Percentiles rank a stretch among this genome's conserved stretches.
Evolutionary conservation across 2,888 invertebrate species (phyloP).

Genomic region (Drosophila mettleri): DNA sequence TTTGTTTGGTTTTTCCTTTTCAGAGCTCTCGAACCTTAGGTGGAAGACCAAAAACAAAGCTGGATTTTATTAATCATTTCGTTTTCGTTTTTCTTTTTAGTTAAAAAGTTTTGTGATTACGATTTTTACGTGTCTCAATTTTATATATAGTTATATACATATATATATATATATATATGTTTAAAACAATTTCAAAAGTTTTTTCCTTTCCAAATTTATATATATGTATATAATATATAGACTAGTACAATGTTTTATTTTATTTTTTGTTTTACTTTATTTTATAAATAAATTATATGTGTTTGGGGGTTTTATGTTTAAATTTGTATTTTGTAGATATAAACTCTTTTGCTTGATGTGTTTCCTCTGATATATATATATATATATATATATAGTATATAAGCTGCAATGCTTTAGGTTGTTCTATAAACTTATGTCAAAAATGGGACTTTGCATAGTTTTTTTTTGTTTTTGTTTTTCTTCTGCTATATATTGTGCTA

Average conservation of each 20-base stretch:
- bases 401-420: constrained; percentile 8
- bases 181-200: constrained; percentile 43
- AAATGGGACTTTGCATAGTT: constrained; percentile 24
- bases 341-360: constrained; percentile 66
- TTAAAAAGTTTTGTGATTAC: constrained; percentile 26
- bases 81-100: not conserved
- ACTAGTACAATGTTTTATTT: constrained; percentile 72
- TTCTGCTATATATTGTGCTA: constrained; percentile 57
- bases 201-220: not conserved
- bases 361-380: constrained; percentile 60
- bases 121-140: constrained; percentile 37
- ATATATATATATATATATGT: constrained; percentile 18
- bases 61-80: not conserved
- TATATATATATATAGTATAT: constrained; percentile 10
- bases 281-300: constrained; percentile 77
- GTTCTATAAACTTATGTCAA: constrained; percentile 28
- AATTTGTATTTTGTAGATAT: constrained; percentile 55
- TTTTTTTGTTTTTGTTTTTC: constrained; percentile 16
- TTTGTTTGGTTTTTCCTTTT: not conserved
- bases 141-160: not conserved
- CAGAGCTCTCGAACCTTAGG: constrained; percentile 4
- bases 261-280: constrained; percentile 54
- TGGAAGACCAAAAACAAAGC: constrained; percentile 31
- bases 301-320: constrained; percentile 49
- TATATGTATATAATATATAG: constrained; percentile 41